Conservation (phyloP, 2,797 vertebrate species). For the Notolepis coatsorum region DNA sequence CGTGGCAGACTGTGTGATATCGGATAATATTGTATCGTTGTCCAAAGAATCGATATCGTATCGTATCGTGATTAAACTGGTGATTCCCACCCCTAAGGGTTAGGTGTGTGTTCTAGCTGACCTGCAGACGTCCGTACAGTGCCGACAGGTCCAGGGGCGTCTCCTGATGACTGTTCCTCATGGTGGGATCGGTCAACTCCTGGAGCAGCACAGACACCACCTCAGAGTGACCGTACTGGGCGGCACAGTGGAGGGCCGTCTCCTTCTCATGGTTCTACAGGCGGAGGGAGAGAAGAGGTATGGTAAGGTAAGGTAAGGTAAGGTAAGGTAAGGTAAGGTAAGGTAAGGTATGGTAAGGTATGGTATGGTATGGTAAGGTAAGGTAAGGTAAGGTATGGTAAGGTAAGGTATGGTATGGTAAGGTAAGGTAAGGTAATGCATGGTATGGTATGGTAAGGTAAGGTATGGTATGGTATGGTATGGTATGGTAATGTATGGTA, state of each 20-base stretch:
- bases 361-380: too few relatives aligned
- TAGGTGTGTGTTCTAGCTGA: slow-evolving; percentile 31
- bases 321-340: neutral
- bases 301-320: neutral
- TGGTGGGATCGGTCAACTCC: slow-evolving; percentile 93
- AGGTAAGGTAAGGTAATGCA: too few relatives aligned
- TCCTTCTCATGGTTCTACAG: slow-evolving; percentile 92
- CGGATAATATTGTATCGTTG: neutral
- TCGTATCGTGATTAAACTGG: neutral
- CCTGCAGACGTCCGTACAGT: slow-evolving; percentile 91
- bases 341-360: too few relatives aligned
- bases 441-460: too few relatives aligned
- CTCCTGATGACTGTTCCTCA: slow-evolving; percentile 93
- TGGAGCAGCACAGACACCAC: slow-evolving; percentile 93
- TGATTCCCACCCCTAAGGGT: too few relatives aligned
- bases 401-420: too few relatives aligned
- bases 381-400: too few relatives aligned
- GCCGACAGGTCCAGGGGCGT: slow-evolving; percentile 95
- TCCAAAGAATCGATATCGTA: neutral
- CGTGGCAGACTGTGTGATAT: too few relatives aligned
- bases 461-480: too few relatives aligned
- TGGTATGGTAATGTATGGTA: too few relatives aligned
- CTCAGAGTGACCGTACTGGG: slow-evolving; percentile 95
- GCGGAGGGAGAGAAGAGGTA: neutral
- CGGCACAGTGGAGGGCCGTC: slow-evolving; percentile 94